A percentile compares a stretch with the other conserved stretches of the same genome.
phyloP scores from a whole-genome alignment of 2,888 invertebrate species.

The Drosophila setosimentum region DNA sequence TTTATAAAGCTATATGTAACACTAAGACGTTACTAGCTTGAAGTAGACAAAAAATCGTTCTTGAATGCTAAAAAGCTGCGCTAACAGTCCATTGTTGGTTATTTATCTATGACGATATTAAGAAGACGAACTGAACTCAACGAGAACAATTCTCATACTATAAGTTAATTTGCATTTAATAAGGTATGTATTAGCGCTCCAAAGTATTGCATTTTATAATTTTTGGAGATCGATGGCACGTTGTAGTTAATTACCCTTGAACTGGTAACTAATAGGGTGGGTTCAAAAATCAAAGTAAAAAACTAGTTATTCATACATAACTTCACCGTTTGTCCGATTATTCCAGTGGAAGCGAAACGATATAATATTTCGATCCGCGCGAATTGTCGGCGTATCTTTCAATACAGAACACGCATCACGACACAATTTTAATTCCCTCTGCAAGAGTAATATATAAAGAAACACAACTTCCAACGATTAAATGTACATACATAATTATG shows the following conservation, averaged over 20 bases:
- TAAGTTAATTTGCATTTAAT: conserved; percentile 66
- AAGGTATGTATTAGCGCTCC: conserved; percentile 3
- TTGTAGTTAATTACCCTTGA: background rate
- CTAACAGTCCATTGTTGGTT: conserved; percentile 1
- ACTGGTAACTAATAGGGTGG: background rate
- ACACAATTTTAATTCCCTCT: background rate
- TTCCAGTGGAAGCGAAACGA: background rate
- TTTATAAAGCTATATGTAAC: background rate
- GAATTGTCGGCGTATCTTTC: background rate
- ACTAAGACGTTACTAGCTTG: background rate
- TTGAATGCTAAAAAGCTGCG: background rate
- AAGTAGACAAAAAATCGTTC: background rate
- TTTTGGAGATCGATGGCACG: background rate
- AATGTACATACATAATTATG: background rate
- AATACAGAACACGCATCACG: background rate
- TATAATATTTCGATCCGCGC: background rate
- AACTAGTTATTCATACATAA: background rate
- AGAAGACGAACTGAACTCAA: conserved; percentile 48
- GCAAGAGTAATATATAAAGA: background rate
- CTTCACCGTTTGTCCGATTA: background rate
- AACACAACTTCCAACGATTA: background rate
- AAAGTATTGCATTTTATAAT: conserved; percentile 15
- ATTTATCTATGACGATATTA: conserved; percentile 6
- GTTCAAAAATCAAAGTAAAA: background rate
- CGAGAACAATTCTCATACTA: conserved; percentile 58